Base-by-base conservation (phyloP, 2,113 vertebrate genomes). In the Pelodiscus sinensis region DNA sequence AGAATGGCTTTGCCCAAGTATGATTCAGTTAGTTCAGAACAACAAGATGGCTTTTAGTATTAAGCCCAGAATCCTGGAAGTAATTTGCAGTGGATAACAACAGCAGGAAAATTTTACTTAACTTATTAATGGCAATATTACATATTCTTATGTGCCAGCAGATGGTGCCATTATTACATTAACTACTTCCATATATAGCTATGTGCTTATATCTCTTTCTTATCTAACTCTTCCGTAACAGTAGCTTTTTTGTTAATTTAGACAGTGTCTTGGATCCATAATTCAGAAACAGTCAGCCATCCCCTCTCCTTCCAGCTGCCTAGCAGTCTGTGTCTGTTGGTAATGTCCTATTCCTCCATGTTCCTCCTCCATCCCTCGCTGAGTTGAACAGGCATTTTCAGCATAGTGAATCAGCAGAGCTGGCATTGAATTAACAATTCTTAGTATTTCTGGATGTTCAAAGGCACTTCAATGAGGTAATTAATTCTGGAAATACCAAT, bases 401-500 rank as follows among this genome's bases (percentile, higher is more conserved):
- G 11, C 25, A 44, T 7, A 5, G 60, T 35, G 27, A 88, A 55
- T 82, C 68, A 86, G 50, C 0, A 0, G 57, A 84, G 29, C 57
- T 86, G 87, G 68, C 85, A 71, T 0, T 0, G 51, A 95, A 89
- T 86, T 88, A 94, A 55, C 14, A 92, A 81, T 87, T 86, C 83
- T 58, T 88, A n/a, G n/a, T 68, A 56, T 95, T 94, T 94, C 65
- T 90, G 57, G 50, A 16, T 92, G 7, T 93, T 95, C 31, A 24
- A 1, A 52, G 65, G 62, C 9, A 65, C 3, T 80, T 89, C 0
- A 9, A 9, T 89, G 79, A 86, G 44, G 87, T 89, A 94, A 95
- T 96, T 96, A 79, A 81, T 94, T 95, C 82, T 82, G 75, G 81
- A 95, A 96, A 88, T 62, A 79, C 85, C 56, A 35, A 81, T 94